Base-by-base conservation (phyloP, 92 coral and sea anemone genomes). In the Bergia sp. region DNA sequence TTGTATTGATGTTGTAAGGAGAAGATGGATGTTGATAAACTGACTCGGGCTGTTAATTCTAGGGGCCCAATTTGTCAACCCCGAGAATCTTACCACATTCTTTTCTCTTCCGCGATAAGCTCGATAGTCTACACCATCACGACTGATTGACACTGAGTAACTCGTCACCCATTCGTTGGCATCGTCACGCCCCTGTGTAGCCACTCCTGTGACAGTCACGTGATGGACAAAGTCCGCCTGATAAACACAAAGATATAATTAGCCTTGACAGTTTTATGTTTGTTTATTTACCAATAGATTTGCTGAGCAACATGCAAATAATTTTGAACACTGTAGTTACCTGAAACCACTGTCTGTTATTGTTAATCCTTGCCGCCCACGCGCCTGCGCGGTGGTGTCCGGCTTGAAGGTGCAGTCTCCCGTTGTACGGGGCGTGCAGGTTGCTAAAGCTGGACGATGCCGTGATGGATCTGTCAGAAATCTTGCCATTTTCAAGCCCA, bases 101-200 rank as follows among this genome's bases (percentile, higher is more conserved):
- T 16, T 44, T 36, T 84, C 87, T 84, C 77, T 45, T 43, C 78
- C 87, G 21, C 41, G n/a, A 44, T 69, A 84, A 67, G 87, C 39
- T 36, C 77, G 76, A 45, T 23, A 84, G 5, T 71, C 65, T 9
- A 71, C 36, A 13, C 87, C 87, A 41, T 83, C 87, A 29, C 23
- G 65, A 72, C 87, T 83, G 77, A 42, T 12, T 36, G 87, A 67
- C 65, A 83, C 18, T 15, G 50, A 64, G 64, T 83, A 83, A 49
- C 87, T 83, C 37, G 79, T 83, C 58, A 83, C 58, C 87, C 87
- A 83, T 23, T 83, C 78, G 58, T 71, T 55, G 1, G 78, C 58
- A 67, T 83, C 78, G 10, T 83, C 87, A 42, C 87, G 78, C 8
- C 87, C 87, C 58, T 83, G 87, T 20, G 87, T 83, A 3, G 76